Conservation (phyloP, 2,888 invertebrate genomes). For the Nephrotoma guestfalica region DNA sequence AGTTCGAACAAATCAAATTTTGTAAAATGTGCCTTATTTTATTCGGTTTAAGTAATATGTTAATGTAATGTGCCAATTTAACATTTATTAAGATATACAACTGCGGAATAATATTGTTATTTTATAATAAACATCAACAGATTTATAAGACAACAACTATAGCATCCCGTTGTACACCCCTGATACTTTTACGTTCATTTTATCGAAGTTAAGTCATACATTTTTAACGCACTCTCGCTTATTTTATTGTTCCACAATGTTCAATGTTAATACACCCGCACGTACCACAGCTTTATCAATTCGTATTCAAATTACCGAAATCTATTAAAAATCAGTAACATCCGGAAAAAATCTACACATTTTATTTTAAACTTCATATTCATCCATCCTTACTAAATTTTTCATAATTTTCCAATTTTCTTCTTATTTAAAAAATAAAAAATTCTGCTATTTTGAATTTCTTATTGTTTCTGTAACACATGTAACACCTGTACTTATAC, state of each 20-base stretch:
- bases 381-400: background rate
- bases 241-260: background rate
- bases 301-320: background rate
- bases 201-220: background rate
- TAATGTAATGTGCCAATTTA: too few species aligned
- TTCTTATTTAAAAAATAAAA: background rate
- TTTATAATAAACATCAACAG: too few species aligned
- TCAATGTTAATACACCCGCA: background rate
- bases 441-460: background rate
- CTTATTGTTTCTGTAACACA: background rate
- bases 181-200: background rate
- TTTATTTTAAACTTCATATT: background rate
- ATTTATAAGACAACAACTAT: too few species aligned
- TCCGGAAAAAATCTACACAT: background rate
- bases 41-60: too few species aligned
- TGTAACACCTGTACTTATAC: background rate
- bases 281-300: background rate
- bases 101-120: too few species aligned
- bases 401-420: background rate
- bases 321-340: background rate
- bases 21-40: too few species aligned
- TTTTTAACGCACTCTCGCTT: background rate
- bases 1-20: too few species aligned
- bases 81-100: too few species aligned
- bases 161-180: too few species aligned